Conservation (phyloP, 2,113 vertebrate species). For the Corapipo altera region DNA sequence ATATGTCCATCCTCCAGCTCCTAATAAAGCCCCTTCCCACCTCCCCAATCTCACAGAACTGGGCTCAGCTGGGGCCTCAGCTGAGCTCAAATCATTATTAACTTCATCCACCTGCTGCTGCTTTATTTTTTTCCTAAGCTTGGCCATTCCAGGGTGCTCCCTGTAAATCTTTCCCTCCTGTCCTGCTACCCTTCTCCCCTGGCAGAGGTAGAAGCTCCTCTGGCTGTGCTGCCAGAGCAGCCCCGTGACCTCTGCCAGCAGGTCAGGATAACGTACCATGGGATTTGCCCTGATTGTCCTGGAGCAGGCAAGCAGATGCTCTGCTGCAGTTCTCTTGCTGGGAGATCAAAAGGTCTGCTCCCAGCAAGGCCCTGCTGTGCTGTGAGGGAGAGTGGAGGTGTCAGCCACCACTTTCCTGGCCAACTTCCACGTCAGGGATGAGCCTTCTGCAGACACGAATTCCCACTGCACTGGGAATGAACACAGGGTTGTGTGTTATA, state of each 20-base stretch:
- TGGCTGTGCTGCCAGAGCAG: too few relatives aligned
- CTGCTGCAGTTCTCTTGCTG: background rate
- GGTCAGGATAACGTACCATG: rapidly evolving
- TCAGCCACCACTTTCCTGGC: background rate
- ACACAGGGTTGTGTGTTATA: background rate
- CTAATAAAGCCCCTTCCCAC: background rate
- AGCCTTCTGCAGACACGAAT: background rate
- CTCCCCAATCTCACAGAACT: background rate
- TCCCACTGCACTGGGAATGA: background rate
- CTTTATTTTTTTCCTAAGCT: background rate
- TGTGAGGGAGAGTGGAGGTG: background rate
- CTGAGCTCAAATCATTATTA: background rate
- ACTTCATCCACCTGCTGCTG: background rate
- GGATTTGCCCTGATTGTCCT: rapidly evolving
- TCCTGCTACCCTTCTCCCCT: background rate
- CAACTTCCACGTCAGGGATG: background rate
- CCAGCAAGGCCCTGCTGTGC: background rate
- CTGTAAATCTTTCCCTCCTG: background rate
- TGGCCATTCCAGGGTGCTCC: background rate
- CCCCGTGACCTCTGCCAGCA: background rate
- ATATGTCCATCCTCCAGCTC: background rate
- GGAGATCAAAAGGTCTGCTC: background rate
- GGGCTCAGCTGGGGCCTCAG: background rate
- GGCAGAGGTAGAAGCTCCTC: background rate
- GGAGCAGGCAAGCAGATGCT: background rate